Conservation (phyloP, 2,113 vertebrate species). For the Malaclemys terrapin region DNA sequence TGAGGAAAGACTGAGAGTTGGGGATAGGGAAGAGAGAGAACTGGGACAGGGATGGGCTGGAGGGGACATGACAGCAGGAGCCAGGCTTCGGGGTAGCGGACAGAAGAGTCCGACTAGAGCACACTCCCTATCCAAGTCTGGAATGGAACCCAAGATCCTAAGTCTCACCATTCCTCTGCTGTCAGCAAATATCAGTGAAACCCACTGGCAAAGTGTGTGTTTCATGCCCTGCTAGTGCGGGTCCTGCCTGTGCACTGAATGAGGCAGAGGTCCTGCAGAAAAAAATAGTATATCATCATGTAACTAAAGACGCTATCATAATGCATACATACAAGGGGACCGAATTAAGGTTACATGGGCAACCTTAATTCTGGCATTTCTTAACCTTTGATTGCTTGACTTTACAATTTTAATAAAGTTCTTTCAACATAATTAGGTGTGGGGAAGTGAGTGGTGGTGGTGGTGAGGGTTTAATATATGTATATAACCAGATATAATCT, state of each 20-base stretch:
- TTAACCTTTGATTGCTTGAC: not conserved
- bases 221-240: too few relatives aligned
- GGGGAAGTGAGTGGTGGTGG: not conserved
- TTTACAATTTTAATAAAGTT: not conserved
- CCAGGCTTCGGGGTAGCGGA: not conserved
- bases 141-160: too few relatives aligned
- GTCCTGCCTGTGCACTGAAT: too few relatives aligned
- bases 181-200: too few relatives aligned
- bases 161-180: too few relatives aligned
- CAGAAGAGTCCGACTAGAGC: not conserved
- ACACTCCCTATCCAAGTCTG: too few relatives aligned
- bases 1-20: not conserved
- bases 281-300: not conserved
- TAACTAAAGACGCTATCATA: fast-evolving
- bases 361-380: not conserved
- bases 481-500: not conserved
- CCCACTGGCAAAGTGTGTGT: too few relatives aligned
- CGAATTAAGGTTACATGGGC: not conserved
- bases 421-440: too few relatives aligned
- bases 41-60: not conserved
- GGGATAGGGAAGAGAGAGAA: not conserved
- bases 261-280: not conserved
- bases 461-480: fast-evolving
- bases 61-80: not conserved
- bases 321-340: not conserved